A percentile compares a stretch with the other conserved stretches of the same genome.
Conservation (phyloP, 2,888 invertebrate species). For the Sussaba pulchella region DNA sequence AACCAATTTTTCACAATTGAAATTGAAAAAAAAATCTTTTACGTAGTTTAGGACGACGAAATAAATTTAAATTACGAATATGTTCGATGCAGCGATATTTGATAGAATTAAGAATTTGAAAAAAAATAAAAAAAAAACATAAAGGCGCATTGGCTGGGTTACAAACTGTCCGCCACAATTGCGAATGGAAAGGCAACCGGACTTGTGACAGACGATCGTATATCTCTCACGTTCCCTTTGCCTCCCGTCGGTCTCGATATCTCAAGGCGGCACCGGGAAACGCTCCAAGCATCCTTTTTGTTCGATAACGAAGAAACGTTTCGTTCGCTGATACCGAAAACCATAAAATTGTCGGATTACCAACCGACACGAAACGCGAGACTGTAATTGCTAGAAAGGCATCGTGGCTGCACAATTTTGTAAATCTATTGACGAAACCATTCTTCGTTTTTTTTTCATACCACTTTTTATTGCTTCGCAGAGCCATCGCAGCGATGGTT, state of each 20-base stretch:
- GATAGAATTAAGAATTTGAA: too few species aligned
- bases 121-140: constrained; percentile 5
- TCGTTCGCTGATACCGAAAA: constrained; percentile 4
- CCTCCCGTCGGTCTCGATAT: not conserved
- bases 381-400: constrained; percentile 35
- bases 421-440: not conserved
- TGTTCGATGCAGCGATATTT: too few species aligned
- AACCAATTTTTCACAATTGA: too few species aligned
- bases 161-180: constrained; percentile 7
- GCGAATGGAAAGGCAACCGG: constrained; percentile 41
- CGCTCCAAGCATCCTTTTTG: constrained; percentile 8
- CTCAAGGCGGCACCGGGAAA: not conserved
- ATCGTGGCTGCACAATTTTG: constrained; percentile 6
- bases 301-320: not conserved
- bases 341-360: not conserved
- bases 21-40: too few species aligned
- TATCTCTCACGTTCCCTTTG: not conserved
- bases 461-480: too few species aligned
- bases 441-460: constrained; percentile 10
- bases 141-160: constrained; percentile 8
- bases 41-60: too few species aligned
- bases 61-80: too few species aligned
- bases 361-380: not conserved
- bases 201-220: constrained; percentile 19
- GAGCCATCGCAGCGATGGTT: too few species aligned